Conservation (phyloP, 2,113 vertebrate species). For the Melanerpes aurifrons region DNA sequence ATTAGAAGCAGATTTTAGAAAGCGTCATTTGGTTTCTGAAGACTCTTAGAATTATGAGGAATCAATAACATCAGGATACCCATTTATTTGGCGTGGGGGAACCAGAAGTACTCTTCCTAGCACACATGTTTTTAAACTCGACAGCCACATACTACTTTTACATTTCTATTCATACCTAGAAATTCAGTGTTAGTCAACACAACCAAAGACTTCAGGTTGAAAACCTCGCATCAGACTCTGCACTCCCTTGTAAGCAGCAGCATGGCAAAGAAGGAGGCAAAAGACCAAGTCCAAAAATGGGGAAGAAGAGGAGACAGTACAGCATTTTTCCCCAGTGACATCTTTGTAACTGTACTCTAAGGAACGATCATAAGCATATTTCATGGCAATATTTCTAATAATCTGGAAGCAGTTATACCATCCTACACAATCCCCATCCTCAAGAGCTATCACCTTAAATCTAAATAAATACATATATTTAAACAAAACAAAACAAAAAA, state of each 20-base stretch:
- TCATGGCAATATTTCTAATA: neutral
- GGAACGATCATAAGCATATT: neutral
- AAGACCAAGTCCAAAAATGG: neutral
- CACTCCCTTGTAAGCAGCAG: neutral
- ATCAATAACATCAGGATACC: neutral
- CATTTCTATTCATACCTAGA: neutral
- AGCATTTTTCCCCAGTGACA: neutral
- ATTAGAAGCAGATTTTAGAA: neutral
- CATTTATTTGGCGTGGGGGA: neutral
- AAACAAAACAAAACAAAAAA: neutral
- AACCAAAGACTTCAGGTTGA: neutral
- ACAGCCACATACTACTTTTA: too few species aligned
- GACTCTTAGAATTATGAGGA: neutral
- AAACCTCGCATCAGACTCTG: neutral
- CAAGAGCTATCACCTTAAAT: neutral
- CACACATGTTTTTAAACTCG: neutral
- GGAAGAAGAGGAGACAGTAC: neutral
- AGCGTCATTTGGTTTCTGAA: neutral
- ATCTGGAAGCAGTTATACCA: neutral
- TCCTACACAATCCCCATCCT: neutral
- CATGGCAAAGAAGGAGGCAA: neutral
- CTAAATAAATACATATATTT: neutral
- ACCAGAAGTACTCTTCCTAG: neutral
- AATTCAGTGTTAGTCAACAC: neutral
- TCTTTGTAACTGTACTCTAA: neutral